Conservation (phyloP, 2,113 vertebrate genomes). For the Strix uralensis region DNA sequence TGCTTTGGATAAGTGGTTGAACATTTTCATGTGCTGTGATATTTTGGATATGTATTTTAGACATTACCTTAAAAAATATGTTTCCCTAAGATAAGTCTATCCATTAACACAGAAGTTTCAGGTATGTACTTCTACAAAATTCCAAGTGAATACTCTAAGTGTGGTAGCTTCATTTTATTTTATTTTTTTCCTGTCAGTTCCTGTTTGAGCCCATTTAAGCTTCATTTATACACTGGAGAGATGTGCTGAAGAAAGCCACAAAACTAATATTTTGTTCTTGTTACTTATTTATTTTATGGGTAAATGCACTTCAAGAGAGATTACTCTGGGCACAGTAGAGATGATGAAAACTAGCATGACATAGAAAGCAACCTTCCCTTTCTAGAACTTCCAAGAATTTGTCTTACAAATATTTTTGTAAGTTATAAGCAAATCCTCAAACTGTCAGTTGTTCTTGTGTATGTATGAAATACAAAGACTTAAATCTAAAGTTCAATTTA, state of each 20-base stretch:
- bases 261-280: background rate
- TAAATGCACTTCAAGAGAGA: background rate
- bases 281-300: background rate
- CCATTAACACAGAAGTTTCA: background rate
- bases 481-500: background rate
- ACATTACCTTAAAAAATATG: background rate
- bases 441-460: background rate
- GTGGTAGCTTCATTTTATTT: background rate
- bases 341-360: background rate
- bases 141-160: background rate
- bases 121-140: background rate
- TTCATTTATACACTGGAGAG: background rate
- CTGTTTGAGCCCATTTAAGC: background rate
- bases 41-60: background rate
- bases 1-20: background rate
- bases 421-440: background rate
- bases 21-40: rapidly evolving
- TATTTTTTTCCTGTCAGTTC: too few relatives aligned
- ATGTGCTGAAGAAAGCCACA: background rate
- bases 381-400: background rate
- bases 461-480: background rate
- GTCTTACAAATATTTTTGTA: background rate
- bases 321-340: background rate
- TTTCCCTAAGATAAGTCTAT: background rate
- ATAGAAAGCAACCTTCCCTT: background rate